Percentiles rank a stretch among this genome's conserved stretches.
phyloP scores from a whole-genome alignment of 1,140 invertebrate genomes.

The Campodea augens region DNA sequence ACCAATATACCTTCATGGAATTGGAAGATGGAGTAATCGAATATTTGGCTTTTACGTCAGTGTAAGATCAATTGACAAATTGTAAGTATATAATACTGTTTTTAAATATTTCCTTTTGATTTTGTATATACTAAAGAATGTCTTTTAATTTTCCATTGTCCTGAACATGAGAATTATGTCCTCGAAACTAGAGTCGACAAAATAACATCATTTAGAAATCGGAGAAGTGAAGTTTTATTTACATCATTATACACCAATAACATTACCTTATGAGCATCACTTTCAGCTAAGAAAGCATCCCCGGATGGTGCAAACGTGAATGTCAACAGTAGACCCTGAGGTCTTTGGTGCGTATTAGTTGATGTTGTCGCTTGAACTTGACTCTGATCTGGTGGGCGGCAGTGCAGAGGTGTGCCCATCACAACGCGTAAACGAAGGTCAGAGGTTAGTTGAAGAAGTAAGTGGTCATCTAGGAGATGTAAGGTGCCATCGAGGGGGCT shows the following conservation, averaged over 20 bases:
- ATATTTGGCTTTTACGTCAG: too few species aligned
- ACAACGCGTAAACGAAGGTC: conserved; percentile 64
- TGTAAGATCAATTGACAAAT: too few species aligned
- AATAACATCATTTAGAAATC: too few species aligned
- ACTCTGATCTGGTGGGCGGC: conserved; percentile 28
- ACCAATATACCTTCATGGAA: conserved; percentile 58
- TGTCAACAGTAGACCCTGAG: conserved; percentile 53
- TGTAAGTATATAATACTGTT: too few species aligned
- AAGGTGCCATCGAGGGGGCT: conserved; percentile 84
- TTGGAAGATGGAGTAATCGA: too few species aligned
- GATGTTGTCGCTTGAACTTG: conserved; percentile 12
- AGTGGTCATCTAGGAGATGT: conserved; percentile 85
- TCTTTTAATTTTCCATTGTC: too few species aligned
- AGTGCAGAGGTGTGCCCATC: conserved; percentile 78
- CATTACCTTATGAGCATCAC: conserved; percentile 75
- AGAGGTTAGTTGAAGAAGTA: conserved; percentile 76
- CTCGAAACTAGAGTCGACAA: too few species aligned
- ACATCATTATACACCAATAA: too few species aligned
- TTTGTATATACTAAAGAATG: too few species aligned
- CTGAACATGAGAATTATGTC: too few species aligned
- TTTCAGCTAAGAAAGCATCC: conserved; percentile 83
- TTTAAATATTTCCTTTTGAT: too few species aligned
- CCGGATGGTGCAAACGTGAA: conserved; percentile 82
- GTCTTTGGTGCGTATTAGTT: conserved; percentile 26
- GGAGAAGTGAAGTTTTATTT: too few species aligned